Evolutionary conservation across 92 coral and sea anemone genomes (phyloP).

Genomic region (Zoanthus solanderi): DNA sequence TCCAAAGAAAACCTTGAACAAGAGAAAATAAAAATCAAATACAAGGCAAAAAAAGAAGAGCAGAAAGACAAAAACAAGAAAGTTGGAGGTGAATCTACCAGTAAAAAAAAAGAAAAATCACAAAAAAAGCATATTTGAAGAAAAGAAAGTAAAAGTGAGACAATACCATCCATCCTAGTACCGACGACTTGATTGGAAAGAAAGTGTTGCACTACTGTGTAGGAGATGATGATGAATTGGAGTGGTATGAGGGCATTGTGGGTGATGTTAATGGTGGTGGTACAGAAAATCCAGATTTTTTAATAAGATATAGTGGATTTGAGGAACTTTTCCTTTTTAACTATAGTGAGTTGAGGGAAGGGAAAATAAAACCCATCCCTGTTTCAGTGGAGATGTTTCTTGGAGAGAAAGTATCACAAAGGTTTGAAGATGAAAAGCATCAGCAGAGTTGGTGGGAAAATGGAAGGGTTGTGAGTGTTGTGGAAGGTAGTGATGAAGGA

Average conservation of each 20-base stretch:
- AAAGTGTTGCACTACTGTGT: slow-evolving; percentile 54
- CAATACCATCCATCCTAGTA: slow-evolving; percentile 41
- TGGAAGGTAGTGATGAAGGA: slow-evolving; percentile 17
- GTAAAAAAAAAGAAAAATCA: background rate
- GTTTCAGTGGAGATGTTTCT: slow-evolving; percentile 27
- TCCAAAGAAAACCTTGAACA: slow-evolving; percentile 20
- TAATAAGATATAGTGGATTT: slow-evolving; percentile 45
- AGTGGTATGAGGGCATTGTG: slow-evolving; percentile 27
- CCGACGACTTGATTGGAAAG: slow-evolving; percentile 58
- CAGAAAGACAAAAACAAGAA: slow-evolving; percentile 32
- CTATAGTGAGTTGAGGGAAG: slow-evolving; percentile 29
- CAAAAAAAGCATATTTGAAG: slow-evolving; percentile 24
- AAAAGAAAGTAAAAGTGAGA: slow-evolving; percentile 36
- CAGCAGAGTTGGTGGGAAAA: slow-evolving; percentile 57
- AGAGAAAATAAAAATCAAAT: slow-evolving; percentile 15
- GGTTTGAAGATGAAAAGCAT: slow-evolving; percentile 37
- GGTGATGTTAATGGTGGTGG: background rate
- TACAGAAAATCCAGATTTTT: slow-evolving; percentile 23
- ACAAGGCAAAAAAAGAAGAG: slow-evolving; percentile 21
- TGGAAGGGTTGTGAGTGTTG: slow-evolving; percentile 41
- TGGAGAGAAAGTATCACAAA: slow-evolving; percentile 23
- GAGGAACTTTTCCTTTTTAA: slow-evolving; percentile 3
- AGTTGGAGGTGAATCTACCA: slow-evolving; percentile 10
- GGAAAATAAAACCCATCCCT: slow-evolving; percentile 23
- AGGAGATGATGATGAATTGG: slow-evolving; percentile 53